Percentiles rank a stretch among this genome's conserved stretches.
phyloP scores from a whole-genome alignment of 2,113 vertebrate species.

The Bettongia penicillata region DNA sequence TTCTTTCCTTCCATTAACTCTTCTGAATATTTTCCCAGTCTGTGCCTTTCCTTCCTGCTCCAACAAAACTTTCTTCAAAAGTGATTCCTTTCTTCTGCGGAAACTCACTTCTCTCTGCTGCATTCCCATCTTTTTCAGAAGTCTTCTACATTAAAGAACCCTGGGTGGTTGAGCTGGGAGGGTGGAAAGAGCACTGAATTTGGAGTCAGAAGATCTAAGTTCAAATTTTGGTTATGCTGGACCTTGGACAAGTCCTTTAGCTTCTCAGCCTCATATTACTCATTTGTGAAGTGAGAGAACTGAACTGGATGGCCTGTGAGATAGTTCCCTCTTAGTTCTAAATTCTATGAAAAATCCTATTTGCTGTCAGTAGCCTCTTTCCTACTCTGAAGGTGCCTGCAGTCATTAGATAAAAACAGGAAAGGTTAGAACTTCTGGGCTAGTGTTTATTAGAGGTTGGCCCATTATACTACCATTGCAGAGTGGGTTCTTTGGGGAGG shows the following conservation, averaged over 20 bases:
- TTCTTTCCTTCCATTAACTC: neutral
- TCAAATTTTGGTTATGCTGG: neutral
- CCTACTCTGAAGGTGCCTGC: neutral
- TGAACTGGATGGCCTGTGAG: too few relatives aligned
- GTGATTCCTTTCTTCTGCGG: neutral
- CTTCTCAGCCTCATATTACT: neutral
- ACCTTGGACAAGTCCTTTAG: neutral
- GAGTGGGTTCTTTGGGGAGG: neutral
- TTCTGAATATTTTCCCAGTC: neutral
- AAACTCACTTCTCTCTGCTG: neutral
- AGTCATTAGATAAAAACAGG: neutral
- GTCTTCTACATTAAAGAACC: neutral
- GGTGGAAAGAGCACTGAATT: neutral
- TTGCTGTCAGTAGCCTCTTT: neutral
- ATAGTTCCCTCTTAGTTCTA: too few relatives aligned
- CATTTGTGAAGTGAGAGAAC: neutral
- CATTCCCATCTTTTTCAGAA: neutral
- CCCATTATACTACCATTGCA: neutral
- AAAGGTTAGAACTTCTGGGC: neutral
- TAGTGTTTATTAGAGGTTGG: neutral
- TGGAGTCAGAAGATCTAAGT: neutral
- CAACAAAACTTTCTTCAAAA: neutral
- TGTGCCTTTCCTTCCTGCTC: neutral
- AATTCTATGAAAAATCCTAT: too few relatives aligned
- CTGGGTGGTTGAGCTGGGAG: neutral